A percentile compares a stretch with the other conserved stretches of the same genome.
Conservation (phyloP, 2,888 invertebrate genomes). For the Dione vanillae region DNA sequence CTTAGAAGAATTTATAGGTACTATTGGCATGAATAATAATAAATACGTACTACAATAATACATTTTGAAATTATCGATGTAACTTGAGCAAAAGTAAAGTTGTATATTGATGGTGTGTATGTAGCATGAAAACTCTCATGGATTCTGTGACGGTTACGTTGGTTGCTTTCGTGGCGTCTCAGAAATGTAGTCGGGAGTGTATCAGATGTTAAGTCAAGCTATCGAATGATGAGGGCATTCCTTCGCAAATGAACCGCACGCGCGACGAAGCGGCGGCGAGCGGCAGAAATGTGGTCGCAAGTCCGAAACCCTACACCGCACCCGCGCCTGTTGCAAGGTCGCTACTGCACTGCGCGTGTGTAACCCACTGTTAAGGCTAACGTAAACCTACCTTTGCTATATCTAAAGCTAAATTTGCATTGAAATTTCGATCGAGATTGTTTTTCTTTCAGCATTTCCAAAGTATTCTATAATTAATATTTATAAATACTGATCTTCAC, state of each 20-base stretch:
- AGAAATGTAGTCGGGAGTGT: constrained; percentile 71
- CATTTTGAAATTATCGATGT: too few species aligned
- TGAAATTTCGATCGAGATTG: too few species aligned
- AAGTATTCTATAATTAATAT: too few species aligned
- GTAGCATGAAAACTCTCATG: constrained; percentile 43
- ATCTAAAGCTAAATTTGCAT: too few species aligned
- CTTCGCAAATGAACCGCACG: constrained; percentile 76
- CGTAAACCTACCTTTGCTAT: constrained; percentile 33
- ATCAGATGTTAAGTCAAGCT: constrained; percentile 73
- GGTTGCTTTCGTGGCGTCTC: constrained; percentile 65
- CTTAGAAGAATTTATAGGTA: too few species aligned
- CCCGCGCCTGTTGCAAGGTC: constrained; percentile 67
- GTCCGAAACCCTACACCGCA: constrained; percentile 71
- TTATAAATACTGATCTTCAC: too few species aligned
- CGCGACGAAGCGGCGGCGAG: constrained; percentile 60
- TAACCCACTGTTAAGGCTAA: constrained; percentile 58
- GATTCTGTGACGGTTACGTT: constrained; percentile 57
- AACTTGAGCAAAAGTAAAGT: constrained; percentile 14
- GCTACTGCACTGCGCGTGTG: constrained; percentile 79
- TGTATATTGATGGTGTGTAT: constrained; percentile 39
- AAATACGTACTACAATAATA: too few species aligned
- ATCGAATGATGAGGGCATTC: constrained; percentile 77
- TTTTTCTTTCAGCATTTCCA: too few species aligned
- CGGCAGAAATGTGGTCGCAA: constrained; percentile 78
- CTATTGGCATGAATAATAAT: too few species aligned